Percentiles rank a stretch among this genome's conserved stretches.
Evolutionary conservation across 30 jellyfish, hydroid and myxozoan species (phyloP).

Genomic region (Hydractinia symbiolongicarpus): DNA sequence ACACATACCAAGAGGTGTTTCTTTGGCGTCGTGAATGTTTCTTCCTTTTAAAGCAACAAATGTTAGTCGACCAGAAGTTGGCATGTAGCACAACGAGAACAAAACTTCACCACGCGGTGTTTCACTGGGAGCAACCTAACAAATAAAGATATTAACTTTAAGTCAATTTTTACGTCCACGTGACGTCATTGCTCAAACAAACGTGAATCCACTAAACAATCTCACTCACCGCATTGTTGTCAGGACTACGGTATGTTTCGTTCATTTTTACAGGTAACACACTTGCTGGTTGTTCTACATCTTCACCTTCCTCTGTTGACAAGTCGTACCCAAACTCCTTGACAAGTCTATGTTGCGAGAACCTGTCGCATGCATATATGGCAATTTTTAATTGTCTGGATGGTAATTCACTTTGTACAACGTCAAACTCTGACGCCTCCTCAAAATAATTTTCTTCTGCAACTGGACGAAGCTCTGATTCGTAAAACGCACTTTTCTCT

Average conservation of each 20-base stretch:
- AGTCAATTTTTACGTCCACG: no score
- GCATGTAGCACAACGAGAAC: slow-evolving; percentile 86
- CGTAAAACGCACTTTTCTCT: slow-evolving; percentile 52
- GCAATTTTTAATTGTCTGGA: slow-evolving; percentile 35
- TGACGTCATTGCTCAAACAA: not conserved
- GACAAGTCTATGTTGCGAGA: slow-evolving; percentile 54
- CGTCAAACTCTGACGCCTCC: slow-evolving; percentile 81
- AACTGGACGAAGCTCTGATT: slow-evolving; percentile 71
- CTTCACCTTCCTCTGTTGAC: slow-evolving; percentile 6
- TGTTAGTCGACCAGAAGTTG: slow-evolving; percentile 84
- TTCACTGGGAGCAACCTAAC: slow-evolving; percentile 10
- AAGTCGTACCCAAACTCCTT: slow-evolving; percentile 42
- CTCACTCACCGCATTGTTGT: slow-evolving; percentile 14
- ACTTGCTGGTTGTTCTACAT: slow-evolving; percentile 21
- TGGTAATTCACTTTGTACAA: slow-evolving; percentile 46
- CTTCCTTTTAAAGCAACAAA: slow-evolving; percentile 83
- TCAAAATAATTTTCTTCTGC: slow-evolving; percentile 61
- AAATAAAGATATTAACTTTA: not conserved
- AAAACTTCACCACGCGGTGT: slow-evolving; percentile 46
- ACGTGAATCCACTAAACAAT: not conserved
- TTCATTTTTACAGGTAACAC: slow-evolving; percentile 7
- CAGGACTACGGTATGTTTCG: slow-evolving; percentile 4
- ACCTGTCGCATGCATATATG: slow-evolving; percentile 71
- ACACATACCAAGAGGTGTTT: slow-evolving; percentile 23
- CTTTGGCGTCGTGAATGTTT: slow-evolving; percentile 20